A percentile compares a stretch with the other conserved stretches of the same genome.
Evolutionary conservation across 1,140 invertebrate genomes (phyloP).

Genomic region (Galendromus occidentalis): DNA sequence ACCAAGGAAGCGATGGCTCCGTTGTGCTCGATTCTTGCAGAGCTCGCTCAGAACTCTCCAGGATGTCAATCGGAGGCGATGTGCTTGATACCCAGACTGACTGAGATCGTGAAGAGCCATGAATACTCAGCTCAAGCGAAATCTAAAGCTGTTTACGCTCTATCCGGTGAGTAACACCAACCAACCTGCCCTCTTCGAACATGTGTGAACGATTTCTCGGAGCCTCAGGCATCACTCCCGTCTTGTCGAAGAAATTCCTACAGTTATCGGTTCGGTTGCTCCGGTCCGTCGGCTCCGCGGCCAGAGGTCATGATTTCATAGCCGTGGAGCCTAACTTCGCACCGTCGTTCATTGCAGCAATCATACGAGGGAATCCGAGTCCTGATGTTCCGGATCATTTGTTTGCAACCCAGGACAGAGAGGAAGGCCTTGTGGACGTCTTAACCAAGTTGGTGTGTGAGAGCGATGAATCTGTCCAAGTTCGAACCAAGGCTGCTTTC

Average conservation of each 20-base stretch:
- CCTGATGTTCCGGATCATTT: background rate
- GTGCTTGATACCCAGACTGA: background rate
- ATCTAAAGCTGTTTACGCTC: background rate
- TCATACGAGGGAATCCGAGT: background rate
- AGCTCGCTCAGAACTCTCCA: background rate
- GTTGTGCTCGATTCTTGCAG: background rate
- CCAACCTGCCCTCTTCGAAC: too few species aligned
- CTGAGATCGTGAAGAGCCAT: background rate
- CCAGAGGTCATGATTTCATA: too few species aligned
- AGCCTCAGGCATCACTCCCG: too few species aligned
- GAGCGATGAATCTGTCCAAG: background rate
- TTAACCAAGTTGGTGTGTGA: background rate
- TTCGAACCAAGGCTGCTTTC: conserved; percentile 1
- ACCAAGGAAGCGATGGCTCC: background rate
- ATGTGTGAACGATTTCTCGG: too few species aligned
- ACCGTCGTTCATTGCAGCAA: background rate
- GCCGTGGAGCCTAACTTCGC: too few species aligned
- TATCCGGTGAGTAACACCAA: background rate
- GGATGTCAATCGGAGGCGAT: background rate
- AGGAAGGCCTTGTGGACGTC: background rate
- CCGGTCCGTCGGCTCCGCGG: too few species aligned
- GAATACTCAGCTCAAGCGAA: background rate
- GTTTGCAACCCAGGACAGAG: background rate
- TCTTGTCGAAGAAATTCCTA: too few species aligned
- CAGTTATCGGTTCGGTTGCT: too few species aligned